Conservation (phyloP, 2,888 invertebrate species). For the Acanthoscelides obtectus region DNA sequence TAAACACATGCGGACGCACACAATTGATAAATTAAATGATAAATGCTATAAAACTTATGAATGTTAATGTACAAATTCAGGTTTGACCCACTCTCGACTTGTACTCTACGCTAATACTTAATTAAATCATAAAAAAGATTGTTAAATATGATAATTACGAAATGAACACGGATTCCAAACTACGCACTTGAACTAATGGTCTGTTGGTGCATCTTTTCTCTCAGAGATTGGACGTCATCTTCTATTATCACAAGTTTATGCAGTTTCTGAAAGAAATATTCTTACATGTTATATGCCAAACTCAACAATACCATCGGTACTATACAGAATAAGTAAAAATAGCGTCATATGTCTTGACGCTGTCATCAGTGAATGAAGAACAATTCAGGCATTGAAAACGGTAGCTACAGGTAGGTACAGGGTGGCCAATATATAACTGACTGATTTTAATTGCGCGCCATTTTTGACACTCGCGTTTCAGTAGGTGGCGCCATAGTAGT, state of each 20-base stretch:
- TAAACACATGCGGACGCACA: not conserved
- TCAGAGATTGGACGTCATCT: constrained; percentile 71
- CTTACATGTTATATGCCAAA: too few relatives aligned
- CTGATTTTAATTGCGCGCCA: too few relatives aligned
- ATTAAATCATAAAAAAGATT: not conserved
- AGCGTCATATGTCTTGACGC: too few relatives aligned
- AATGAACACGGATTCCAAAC: not conserved
- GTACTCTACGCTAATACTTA: not conserved
- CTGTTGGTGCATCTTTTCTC: constrained; percentile 60
- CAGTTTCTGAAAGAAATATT: constrained; percentile 83
- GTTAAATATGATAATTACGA: not conserved
- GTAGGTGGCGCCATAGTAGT: too few relatives aligned
- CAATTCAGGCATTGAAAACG: too few relatives aligned
- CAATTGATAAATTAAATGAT: not conserved
- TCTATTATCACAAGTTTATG: constrained; percentile 79
- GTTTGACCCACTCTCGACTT: not conserved
- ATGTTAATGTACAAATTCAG: not conserved
- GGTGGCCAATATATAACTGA: too few relatives aligned
- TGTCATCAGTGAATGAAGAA: too few relatives aligned
- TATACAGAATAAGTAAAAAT: too few relatives aligned
- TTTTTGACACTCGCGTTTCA: too few relatives aligned
- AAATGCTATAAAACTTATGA: not conserved
- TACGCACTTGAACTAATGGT: not conserved
- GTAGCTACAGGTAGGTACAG: too few relatives aligned
- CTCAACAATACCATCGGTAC: too few relatives aligned